phyloP scores from a whole-genome alignment of 2,797 vertebrate genomes.

The Amazona finschi region DNA sequence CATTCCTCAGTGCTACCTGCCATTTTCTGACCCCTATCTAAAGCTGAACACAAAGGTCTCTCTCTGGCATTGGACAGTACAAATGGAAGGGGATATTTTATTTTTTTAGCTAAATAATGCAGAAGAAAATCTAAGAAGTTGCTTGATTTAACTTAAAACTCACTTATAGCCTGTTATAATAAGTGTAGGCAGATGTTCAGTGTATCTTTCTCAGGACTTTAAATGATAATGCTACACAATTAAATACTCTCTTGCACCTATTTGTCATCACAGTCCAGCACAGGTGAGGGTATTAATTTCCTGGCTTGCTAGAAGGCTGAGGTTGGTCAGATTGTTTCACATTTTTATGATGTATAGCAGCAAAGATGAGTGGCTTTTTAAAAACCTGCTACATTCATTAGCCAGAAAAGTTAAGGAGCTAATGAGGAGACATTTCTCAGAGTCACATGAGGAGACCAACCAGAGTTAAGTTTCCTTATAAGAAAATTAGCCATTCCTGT shows the following conservation, averaged over 20 bases:
- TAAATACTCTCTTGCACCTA: background rate
- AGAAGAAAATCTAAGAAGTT: background rate
- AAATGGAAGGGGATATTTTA: background rate
- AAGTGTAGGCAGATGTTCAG: background rate
- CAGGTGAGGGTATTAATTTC: background rate
- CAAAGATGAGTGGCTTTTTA: background rate
- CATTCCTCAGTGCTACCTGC: background rate
- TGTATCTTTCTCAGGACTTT: background rate
- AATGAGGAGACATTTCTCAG: slow-evolving; percentile 45
- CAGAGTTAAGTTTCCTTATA: background rate
- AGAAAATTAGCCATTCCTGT: background rate
- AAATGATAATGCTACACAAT: background rate
- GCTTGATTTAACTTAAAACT: background rate
- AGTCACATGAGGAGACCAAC: background rate
- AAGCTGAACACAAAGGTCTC: background rate
- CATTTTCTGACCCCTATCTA: background rate
- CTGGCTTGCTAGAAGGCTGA: background rate
- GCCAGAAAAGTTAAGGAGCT: slow-evolving; percentile 35
- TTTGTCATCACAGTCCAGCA: background rate
- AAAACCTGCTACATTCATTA: slow-evolving; percentile 25
- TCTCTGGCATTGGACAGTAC: background rate
- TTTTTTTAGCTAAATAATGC: background rate
- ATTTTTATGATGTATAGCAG: background rate
- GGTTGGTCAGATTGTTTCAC: background rate
- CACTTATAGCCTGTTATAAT: background rate